Evolutionary conservation across 2,797 vertebrate species (phyloP).

Genomic region (Halcyon smyrnensis): DNA sequence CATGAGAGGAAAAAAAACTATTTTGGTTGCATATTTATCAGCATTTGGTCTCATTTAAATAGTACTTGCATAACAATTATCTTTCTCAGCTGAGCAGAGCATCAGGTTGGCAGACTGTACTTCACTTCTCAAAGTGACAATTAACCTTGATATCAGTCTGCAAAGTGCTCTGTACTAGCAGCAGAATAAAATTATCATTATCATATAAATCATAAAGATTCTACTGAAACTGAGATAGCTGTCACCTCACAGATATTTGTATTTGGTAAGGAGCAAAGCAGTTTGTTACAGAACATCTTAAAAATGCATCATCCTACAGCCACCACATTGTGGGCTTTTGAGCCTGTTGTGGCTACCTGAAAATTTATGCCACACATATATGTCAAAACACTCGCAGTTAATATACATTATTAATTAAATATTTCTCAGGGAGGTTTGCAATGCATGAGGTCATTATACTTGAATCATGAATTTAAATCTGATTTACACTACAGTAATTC

Average conservation of each 20-base stretch:
- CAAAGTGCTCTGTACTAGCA: constrained; percentile 58
- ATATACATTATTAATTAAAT: constrained; percentile 19
- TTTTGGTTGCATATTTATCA: constrained; percentile 46
- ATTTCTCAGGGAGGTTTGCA: neutral
- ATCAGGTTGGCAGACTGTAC: constrained; percentile 44
- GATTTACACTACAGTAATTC: constrained; percentile 20
- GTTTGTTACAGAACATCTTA: constrained; percentile 15
- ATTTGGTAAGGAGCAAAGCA: constrained; percentile 26
- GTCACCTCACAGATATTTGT: constrained; percentile 22
- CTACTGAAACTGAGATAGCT: constrained; percentile 37
- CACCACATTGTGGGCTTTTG: neutral
- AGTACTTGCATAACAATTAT: constrained; percentile 50
- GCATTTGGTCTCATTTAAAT: constrained; percentile 50
- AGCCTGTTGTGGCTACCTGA: neutral
- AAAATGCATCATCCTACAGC: neutral
- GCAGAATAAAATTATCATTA: constrained; percentile 62
- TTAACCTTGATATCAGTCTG: constrained; percentile 70
- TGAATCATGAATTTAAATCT: constrained; percentile 14
- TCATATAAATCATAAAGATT: constrained; percentile 54
- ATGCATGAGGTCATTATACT: neutral
- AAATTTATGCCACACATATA: neutral
- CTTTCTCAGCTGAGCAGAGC: constrained; percentile 51
- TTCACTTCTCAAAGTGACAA: constrained; percentile 65
- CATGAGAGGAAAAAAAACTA: neutral
- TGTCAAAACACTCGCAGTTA: neutral